phyloP scores from a whole-genome alignment of 2,113 vertebrate species.

The Pandion haliaetus region DNA sequence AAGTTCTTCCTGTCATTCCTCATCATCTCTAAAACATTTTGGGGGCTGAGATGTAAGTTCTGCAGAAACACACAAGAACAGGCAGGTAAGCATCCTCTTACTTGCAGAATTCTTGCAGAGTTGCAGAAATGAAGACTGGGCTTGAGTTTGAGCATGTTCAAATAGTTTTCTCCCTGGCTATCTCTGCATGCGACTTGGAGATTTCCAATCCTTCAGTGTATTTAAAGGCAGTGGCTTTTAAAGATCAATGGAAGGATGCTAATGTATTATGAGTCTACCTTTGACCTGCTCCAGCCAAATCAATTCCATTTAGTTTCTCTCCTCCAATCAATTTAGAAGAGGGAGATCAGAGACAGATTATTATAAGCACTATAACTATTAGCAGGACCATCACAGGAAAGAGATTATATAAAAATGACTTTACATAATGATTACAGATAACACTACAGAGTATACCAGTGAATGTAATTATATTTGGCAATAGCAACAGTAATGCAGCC shows the following conservation, averaged over 20 bases:
- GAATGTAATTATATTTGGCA: constrained; percentile 21
- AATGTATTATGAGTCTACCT: background rate
- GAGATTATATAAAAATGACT: constrained; percentile 9
- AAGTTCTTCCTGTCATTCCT: background rate
- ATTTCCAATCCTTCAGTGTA: background rate
- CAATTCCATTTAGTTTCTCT: constrained; percentile 7
- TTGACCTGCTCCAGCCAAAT: background rate
- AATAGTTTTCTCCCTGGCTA: background rate
- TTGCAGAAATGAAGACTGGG: background rate
- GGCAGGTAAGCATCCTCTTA: background rate
- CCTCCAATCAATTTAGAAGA: background rate
- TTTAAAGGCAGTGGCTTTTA: background rate
- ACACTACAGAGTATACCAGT: background rate
- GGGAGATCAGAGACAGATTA: background rate
- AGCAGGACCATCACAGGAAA: constrained; percentile 1
- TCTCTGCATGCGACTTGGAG: background rate
- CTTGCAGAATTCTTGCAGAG: background rate
- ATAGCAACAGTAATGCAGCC: background rate
- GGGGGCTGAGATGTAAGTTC: background rate
- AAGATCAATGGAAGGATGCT: background rate
- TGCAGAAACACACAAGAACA: background rate
- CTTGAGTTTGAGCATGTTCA: background rate
- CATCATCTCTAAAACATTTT: background rate
- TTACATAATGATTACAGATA: constrained; percentile 31
- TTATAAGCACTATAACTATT: background rate